Evolutionary conservation across 2,797 vertebrate genomes (phyloP).

Genomic region (Acanthis flammea): DNA sequence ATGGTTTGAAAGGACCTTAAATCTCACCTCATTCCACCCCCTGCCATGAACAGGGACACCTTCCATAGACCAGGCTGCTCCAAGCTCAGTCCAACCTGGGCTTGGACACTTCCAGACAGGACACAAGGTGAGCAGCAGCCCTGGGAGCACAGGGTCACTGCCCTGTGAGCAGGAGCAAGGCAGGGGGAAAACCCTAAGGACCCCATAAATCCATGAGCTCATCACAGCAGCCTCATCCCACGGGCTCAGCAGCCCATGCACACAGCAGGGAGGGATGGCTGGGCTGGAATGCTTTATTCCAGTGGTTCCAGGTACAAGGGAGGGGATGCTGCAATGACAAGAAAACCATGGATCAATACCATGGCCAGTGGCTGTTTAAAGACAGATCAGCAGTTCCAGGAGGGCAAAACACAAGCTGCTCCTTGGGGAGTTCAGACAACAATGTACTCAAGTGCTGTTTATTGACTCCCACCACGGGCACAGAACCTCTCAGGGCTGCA

Average conservation of each 20-base stretch:
- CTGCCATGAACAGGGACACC: not conserved
- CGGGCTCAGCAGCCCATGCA: fast-evolving
- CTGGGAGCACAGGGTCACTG: too few species aligned
- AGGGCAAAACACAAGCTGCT: not conserved
- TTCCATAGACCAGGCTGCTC: not conserved
- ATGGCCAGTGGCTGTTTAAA: not conserved
- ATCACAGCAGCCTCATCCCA: not conserved
- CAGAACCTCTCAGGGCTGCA: not conserved
- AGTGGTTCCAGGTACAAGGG: not conserved
- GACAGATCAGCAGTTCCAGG: not conserved
- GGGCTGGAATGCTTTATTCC: not conserved
- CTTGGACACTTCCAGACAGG: not conserved
- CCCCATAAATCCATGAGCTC: not conserved
- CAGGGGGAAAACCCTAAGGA: not conserved
- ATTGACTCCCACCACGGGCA: not conserved
- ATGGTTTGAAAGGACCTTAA: not conserved
- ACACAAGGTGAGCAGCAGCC: not conserved
- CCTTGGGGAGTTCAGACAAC: not conserved
- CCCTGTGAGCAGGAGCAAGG: not conserved
- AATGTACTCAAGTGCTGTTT: not conserved
- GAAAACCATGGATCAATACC: not conserved
- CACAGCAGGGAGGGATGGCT: too few species aligned
- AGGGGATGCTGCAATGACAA: not conserved
- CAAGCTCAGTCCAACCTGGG: not conserved
- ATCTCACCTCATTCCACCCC: not conserved